Conservation (phyloP, 2,888 invertebrate species). For the Eumerus sabulonum region DNA sequence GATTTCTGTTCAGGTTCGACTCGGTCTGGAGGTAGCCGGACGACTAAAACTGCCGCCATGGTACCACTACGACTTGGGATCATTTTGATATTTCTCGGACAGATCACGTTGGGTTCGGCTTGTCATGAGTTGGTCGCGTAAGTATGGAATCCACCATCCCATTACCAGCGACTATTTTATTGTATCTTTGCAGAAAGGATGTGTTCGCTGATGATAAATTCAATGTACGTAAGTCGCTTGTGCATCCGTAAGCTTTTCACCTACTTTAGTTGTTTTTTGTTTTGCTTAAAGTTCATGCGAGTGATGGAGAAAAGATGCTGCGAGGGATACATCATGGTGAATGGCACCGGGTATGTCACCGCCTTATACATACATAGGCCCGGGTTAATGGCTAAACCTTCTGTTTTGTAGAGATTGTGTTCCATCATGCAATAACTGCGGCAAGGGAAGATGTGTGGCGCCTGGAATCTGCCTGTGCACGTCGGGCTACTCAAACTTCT, state of each 20-base stretch:
- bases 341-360: constrained; percentile 70
- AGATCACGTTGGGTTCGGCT: constrained; percentile 55
- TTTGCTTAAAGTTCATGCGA: constrained; percentile 71
- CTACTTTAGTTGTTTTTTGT: background rate
- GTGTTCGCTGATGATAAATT: too few species aligned
- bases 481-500: constrained; percentile 72
- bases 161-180: constrained; percentile 2
- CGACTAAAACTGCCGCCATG: constrained; percentile 11
- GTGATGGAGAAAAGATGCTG: constrained; percentile 74
- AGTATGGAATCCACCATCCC: too few species aligned
- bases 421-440: constrained; percentile 75
- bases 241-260: background rate
- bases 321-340: constrained; percentile 72
- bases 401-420: constrained; percentile 72
- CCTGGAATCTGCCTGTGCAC: constrained; percentile 74
- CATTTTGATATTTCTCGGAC: constrained; percentile 42
- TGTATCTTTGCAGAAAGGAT: constrained; percentile 73
- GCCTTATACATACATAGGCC: background rate
- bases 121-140: constrained; percentile 75
- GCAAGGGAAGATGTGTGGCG: constrained; percentile 73
- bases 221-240: constrained; percentile 73
- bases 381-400: background rate
- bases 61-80: constrained; percentile 10
- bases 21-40: constrained; percentile 2
- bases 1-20: constrained; percentile 10